Percentiles rank a stretch among this genome's conserved stretches.
These are phyloP conservation scores for Pherbina coryleti DNA, from an alignment of 2,888 invertebrate species.

Conservation along the genomic window DNA sequence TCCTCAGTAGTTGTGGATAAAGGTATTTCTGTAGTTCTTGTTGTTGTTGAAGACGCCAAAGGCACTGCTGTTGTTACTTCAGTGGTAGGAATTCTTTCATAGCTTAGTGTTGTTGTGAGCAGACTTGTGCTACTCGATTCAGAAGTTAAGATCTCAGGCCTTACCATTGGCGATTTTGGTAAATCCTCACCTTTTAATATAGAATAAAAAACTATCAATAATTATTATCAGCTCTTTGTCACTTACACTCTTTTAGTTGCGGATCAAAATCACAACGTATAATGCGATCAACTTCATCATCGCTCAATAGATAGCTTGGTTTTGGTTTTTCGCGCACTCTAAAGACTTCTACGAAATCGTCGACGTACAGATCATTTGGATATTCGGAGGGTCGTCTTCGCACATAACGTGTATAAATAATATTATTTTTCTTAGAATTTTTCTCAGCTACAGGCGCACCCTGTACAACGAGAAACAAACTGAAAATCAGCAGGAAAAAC, in stretches of 20 bases:
- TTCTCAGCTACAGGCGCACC: neutral
- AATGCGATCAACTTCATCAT: constrained; percentile 53
- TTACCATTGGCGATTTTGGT: neutral
- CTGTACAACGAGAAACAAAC: neutral
- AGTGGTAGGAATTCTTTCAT: neutral
- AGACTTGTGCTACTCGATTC: constrained; percentile 10
- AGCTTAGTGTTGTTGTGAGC: neutral
- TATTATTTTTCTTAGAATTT: neutral
- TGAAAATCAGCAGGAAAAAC: neutral
- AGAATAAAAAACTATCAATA: neutral
- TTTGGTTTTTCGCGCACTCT: constrained; percentile 46
- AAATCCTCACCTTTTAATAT: neutral
- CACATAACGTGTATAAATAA: constrained; percentile 51
- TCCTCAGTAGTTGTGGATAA: constrained; percentile 31
- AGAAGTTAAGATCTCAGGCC: neutral
- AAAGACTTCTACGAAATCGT: constrained; percentile 56
- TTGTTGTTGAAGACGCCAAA: neutral
- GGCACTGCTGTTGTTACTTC: constrained; percentile 5
- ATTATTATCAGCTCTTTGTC: neutral
- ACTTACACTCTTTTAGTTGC: constrained; percentile 53
- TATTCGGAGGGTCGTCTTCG: constrained; percentile 47
- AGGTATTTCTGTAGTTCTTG: constrained; percentile 15
- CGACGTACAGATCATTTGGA: constrained; percentile 46
- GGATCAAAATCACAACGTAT: constrained; percentile 59
- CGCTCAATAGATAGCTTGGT: constrained; percentile 44